Evolutionary conservation across 2,113 vertebrate species (phyloP), one percentile per base, ranked within the genome.

Genomic region (Grallaria varia): DNA sequence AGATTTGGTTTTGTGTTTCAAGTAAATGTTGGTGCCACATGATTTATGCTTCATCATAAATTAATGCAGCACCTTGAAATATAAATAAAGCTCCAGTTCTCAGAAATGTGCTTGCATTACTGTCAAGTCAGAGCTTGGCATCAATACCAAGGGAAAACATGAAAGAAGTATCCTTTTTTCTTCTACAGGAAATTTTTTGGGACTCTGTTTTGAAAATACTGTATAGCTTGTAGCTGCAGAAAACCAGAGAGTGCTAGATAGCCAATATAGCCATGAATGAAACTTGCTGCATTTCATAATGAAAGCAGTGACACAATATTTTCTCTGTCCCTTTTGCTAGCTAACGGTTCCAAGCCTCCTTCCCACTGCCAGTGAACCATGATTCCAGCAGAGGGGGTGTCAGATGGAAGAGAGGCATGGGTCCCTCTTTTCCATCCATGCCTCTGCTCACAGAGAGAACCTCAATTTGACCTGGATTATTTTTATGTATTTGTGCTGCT

Each of bases 111-210:
- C 56, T 66, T 68, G 50, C 55, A 53, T 76, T 89, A 31, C 31
- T 77, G 39, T 77, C 93, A 85, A 88, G 79, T 83, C 82, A 95
- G 89, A 91, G 27, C 35, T 83, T 91, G 89, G 87, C 84, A 90
- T 12, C 19, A 67, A 28, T n/a, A 71, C 20, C 52, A 74, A 24
- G 82, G 64, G 67, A 78, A 90, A 66, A 75, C 39, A 59, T 18
- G 27, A 77, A 90, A 60, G 40, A 86, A 90, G 13, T 33, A 35
- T 83, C 68, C 68, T 56, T 91, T 90, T 79, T 72, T 67, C 39
- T 90, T 75, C 76, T 22, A 28, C 0, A 2, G 30, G 52, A 39
- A 28, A 72, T 77, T 73, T 71, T 89, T 59, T 83, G 59, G 52
- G 80, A 35, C 60, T n/a, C 12, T 62, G 19, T 62, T 90, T 91